Conservation (phyloP, 2,113 vertebrate species). For the Sebastes schlegelii region DNA sequence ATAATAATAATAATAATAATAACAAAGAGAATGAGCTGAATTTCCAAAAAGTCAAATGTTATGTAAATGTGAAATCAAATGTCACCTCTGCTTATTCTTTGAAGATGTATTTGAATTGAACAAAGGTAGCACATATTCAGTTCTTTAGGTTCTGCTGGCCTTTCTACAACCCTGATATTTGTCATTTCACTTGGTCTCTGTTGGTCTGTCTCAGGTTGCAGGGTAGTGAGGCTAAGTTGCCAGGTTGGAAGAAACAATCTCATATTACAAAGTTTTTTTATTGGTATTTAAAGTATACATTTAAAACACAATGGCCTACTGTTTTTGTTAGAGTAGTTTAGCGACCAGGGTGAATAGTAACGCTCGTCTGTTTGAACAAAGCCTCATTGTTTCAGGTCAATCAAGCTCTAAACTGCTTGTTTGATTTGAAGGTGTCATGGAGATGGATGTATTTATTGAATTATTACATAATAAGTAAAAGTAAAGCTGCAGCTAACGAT, state of each 20-base stretch:
- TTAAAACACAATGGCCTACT: constrained; percentile 28
- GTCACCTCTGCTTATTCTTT: not conserved
- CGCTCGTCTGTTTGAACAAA: constrained; percentile 5
- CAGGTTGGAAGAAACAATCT: constrained; percentile 18
- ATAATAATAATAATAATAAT: not conserved
- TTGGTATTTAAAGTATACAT: constrained; percentile 5
- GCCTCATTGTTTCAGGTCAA: constrained; percentile 18
- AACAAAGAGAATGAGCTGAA: not conserved
- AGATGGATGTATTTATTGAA: not conserved
- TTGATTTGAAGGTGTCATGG: constrained; percentile 21
- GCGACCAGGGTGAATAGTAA: constrained; percentile 38
- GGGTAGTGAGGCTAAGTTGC: constrained; percentile 19
- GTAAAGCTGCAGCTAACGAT: not conserved
- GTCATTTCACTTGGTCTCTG: not conserved
- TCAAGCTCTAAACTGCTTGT: constrained; percentile 2
- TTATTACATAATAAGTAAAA: not conserved
- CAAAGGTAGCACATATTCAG: not conserved
- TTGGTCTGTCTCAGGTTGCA: not conserved
- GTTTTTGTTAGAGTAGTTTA: constrained; percentile 9
- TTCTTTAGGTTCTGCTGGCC: not conserved
- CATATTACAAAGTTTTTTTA: constrained; percentile 27
- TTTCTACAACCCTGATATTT: not conserved
- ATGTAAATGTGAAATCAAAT: not conserved
- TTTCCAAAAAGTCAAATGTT: not conserved
- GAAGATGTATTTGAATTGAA: not conserved